A percentile compares a stretch with the other conserved stretches of the same genome.
phyloP scores from a whole-genome alignment of 1,140 invertebrate genomes.

The Nixonia krombeini region DNA sequence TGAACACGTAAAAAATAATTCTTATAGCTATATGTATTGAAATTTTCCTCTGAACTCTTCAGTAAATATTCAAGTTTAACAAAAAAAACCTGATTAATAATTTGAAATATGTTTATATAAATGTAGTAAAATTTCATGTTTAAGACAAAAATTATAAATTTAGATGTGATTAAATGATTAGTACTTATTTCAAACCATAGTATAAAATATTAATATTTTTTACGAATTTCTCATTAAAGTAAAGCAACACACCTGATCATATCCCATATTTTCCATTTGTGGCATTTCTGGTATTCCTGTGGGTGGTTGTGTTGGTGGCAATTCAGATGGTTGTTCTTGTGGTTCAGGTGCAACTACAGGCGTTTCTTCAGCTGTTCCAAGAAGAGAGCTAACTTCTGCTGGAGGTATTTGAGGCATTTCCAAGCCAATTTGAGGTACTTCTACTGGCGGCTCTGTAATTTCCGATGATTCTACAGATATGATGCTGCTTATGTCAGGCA shows the following conservation, averaged over 20 bases:
- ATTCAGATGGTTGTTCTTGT: conserved; percentile 1
- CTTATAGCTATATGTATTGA: too few species aligned
- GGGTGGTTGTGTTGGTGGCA: conserved; percentile 23
- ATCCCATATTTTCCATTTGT: conserved; percentile 80
- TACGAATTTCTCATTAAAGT: conserved; percentile 5
- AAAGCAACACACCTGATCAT: conserved; percentile 69
- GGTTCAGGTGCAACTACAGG: conserved; percentile 46
- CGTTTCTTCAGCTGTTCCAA: conserved; percentile 50
- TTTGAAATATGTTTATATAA: too few species aligned
- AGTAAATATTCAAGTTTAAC: too few species aligned
- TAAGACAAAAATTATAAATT: not conserved
- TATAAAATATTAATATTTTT: not conserved
- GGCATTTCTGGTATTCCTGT: conserved; percentile 65
- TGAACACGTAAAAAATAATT: conserved; percentile 30
- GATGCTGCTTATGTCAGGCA: conserved; percentile 61
- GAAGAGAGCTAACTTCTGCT: conserved; percentile 64
- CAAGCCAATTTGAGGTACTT: conserved; percentile 45
- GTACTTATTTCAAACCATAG: not conserved
- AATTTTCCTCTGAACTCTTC: too few species aligned
- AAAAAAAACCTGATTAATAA: too few species aligned
- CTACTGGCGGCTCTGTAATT: conserved; percentile 40
- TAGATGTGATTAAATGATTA: too few species aligned
- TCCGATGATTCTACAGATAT: conserved; percentile 52
- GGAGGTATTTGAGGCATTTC: conserved; percentile 73
- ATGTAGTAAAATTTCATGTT: too few species aligned